Evolutionary conservation across 2,797 vertebrate species (phyloP).

Genomic region (Sternotherus odoratus): DNA sequence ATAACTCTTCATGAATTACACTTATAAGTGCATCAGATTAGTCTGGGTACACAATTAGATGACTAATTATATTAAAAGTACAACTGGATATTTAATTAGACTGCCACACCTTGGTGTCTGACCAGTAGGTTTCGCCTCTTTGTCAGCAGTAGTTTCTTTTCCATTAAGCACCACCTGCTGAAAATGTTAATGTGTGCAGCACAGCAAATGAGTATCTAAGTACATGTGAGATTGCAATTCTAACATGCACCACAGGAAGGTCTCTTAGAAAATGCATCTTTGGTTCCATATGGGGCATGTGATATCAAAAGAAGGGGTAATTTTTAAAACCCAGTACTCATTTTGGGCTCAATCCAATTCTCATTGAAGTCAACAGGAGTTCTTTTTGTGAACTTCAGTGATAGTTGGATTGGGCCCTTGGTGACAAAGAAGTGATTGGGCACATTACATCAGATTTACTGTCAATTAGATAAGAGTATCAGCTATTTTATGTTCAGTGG

Average conservation of each 20-base stretch:
- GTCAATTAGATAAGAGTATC: fast-evolving
- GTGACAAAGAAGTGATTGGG: background rate
- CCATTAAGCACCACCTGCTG: too few relatives aligned
- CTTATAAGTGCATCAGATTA: background rate
- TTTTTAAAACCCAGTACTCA: background rate
- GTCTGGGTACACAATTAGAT: background rate
- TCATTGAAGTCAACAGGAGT: background rate
- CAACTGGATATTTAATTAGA: background rate
- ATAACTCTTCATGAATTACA: background rate
- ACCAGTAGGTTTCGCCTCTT: background rate
- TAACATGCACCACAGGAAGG: too few relatives aligned
- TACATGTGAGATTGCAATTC: too few relatives aligned
- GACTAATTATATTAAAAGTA: background rate
- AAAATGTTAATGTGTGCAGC: too few relatives aligned
- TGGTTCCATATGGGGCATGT: too few relatives aligned
- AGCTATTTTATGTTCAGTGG: background rate
- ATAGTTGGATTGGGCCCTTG: background rate
- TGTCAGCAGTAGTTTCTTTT: background rate
- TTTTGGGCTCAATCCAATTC: background rate
- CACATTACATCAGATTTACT: background rate
- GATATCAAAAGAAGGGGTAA: too few relatives aligned
- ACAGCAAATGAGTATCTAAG: too few relatives aligned
- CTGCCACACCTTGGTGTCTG: background rate
- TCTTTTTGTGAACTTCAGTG: background rate
- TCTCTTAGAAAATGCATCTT: too few relatives aligned